Evolutionary conservation across 2,797 vertebrate species (phyloP).

Genomic region (Alfaro cultratus): DNA sequence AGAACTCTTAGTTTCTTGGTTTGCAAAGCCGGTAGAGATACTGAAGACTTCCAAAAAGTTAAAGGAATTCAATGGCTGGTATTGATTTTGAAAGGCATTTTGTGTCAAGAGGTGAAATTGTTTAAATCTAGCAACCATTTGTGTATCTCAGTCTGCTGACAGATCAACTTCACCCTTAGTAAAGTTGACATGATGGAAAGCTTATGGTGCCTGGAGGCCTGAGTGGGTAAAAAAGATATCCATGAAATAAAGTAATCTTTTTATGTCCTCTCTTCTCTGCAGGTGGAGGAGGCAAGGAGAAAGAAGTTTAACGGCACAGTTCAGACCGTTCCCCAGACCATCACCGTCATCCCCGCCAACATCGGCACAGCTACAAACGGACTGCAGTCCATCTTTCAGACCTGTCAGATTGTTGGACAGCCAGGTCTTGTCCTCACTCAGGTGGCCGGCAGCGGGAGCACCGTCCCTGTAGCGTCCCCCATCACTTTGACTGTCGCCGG

Average conservation of each 20-base stretch:
- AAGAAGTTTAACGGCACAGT: constrained; percentile 97
- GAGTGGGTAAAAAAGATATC: background rate
- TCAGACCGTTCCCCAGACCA: constrained; percentile 93
- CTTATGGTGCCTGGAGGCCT: background rate
- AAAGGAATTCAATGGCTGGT: background rate
- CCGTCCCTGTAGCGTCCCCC: constrained; percentile 88
- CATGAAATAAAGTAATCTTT: background rate
- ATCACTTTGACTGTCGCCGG: constrained; percentile 92
- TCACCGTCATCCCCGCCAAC: constrained; percentile 96
- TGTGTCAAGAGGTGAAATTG: background rate
- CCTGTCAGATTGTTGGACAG: constrained; percentile 96
- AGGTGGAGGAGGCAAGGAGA: constrained; percentile 93
- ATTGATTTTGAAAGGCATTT: background rate
- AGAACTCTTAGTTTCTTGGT: background rate
- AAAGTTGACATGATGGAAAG: background rate
- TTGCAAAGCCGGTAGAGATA: background rate
- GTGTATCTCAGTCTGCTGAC: background rate
- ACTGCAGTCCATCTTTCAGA: constrained; percentile 95
- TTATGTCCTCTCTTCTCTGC: constrained; percentile 3
- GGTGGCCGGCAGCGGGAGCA: constrained; percentile 81
- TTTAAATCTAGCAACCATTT: background rate
- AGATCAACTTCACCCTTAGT: background rate
- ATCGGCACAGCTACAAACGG: constrained; percentile 89
- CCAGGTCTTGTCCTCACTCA: constrained; percentile 94
- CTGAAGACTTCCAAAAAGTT: background rate